phyloP scores from a whole-genome alignment of 2,797 vertebrate species.

The Argya squamiceps region DNA sequence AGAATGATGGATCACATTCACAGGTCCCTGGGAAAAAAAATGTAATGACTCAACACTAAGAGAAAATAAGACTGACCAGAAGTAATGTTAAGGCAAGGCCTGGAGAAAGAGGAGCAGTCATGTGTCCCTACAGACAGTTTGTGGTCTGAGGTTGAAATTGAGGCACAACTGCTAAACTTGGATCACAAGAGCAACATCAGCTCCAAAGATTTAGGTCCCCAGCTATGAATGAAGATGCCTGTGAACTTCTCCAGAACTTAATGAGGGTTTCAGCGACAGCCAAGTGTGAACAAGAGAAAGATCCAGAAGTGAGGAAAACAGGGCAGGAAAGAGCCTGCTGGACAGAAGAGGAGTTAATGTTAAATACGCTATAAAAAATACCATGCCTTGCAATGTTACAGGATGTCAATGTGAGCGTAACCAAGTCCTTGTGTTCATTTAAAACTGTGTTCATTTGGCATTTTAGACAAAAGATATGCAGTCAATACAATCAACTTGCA shows the following conservation, averaged over 20 bases:
- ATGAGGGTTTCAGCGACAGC: neutral
- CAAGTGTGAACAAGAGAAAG: neutral
- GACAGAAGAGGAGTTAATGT: neutral
- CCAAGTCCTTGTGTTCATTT: neutral
- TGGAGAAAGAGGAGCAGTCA: neutral
- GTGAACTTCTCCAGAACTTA: neutral
- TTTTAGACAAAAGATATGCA: neutral
- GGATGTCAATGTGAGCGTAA: neutral
- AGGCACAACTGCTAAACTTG: neutral
- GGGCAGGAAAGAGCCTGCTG: neutral
- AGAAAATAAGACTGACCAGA: neutral
- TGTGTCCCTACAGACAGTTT: neutral
- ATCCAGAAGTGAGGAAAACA: neutral
- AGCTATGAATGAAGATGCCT: neutral
- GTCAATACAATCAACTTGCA: neutral
- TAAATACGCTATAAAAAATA: neutral
- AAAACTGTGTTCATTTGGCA: neutral
- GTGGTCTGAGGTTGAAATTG: accelerated
- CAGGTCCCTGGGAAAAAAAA: neutral
- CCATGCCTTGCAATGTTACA: neutral
- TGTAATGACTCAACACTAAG: neutral
- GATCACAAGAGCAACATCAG: neutral
- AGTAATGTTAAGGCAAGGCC: neutral
- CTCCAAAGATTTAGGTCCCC: neutral
- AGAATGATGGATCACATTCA: neutral